These are phyloP conservation scores for Abrostola tripartita DNA, from an alignment of 2,888 invertebrate genomes.

Conservation along the genomic window DNA sequence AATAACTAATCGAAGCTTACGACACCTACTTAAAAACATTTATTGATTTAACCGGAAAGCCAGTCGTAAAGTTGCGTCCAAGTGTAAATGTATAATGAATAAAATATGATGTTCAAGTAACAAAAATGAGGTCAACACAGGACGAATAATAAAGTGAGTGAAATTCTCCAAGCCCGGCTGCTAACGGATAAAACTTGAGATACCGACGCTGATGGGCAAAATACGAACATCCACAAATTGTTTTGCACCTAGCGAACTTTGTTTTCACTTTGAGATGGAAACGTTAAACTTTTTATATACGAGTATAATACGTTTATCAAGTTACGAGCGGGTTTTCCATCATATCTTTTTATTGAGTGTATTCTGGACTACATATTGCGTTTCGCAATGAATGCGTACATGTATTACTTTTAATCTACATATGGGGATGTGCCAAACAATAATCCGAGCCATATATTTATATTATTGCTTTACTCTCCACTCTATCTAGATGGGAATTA, in stretches of 20 bases:
- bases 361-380: conserved; percentile 8
- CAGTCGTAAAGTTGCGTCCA: conserved; percentile 48
- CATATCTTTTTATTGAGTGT: conserved; percentile 35
- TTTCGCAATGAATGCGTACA: conserved; percentile 4
- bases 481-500: neutral
- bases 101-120: conserved; percentile 52
- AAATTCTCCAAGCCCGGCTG: conserved; percentile 33
- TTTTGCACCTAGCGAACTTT: conserved; percentile 55
- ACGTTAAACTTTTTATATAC: conserved; percentile 47
- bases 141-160: conserved; percentile 57
- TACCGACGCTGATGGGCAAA: conserved; percentile 51
- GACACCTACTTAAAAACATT: conserved; percentile 14
- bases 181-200: conserved; percentile 47
- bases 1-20: conserved; percentile 13
- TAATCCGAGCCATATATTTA: neutral
- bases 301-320: conserved; percentile 27
- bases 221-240: conserved; percentile 57
- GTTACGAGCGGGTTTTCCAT: conserved; percentile 37
- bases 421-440: neutral
- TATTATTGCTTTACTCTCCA: neutral
- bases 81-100: conserved; percentile 56
- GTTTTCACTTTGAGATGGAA: conserved; percentile 50
- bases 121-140: conserved; percentile 59
- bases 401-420: neutral
- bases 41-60: conserved; percentile 26